phyloP scores from a whole-genome alignment of 2,888 invertebrate species.

The Tanytarsus gracilentus region DNA sequence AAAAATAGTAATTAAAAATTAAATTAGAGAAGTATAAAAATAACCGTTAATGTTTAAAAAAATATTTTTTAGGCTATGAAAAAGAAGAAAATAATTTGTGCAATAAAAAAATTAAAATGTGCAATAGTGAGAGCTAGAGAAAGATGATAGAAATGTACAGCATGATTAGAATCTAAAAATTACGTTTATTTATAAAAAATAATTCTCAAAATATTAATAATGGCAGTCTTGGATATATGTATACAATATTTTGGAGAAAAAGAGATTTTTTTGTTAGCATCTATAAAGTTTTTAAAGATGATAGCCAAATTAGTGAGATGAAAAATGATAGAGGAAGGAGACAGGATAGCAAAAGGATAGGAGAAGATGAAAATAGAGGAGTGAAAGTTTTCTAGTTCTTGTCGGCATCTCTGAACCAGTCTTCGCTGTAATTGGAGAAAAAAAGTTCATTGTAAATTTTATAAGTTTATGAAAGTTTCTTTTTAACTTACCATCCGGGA shows the following conservation, averaged over 20 bases:
- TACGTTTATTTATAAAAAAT: slow-evolving; percentile 13
- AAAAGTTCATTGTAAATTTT: slow-evolving; percentile 29
- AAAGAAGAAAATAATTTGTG: background rate
- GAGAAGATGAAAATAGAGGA: slow-evolving; percentile 2
- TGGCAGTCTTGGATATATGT: slow-evolving; percentile 24
- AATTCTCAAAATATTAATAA: slow-evolving; percentile 8
- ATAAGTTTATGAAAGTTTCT: slow-evolving; percentile 19
- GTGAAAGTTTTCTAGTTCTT: slow-evolving; percentile 43
- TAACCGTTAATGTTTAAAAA: background rate
- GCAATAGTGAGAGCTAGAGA: background rate
- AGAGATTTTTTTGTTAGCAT: background rate
- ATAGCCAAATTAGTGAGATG: background rate
- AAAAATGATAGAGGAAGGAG: background rate
- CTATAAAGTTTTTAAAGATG: background rate
- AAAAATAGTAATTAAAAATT: too few species aligned
- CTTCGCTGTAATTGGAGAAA: slow-evolving; percentile 54
- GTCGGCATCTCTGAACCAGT: slow-evolving; percentile 82
- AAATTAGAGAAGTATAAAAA: too few species aligned
- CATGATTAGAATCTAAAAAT: background rate
- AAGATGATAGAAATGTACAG: background rate
- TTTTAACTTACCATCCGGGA: slow-evolving; percentile 64
- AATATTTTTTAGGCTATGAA: background rate
- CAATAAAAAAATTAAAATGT: background rate
- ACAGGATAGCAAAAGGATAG: background rate
- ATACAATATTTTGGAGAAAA: too few species aligned